These are phyloP conservation scores for Calephelis perditalis DNA, from an alignment of 2,888 invertebrate species.

Conservation along the genomic window DNA sequence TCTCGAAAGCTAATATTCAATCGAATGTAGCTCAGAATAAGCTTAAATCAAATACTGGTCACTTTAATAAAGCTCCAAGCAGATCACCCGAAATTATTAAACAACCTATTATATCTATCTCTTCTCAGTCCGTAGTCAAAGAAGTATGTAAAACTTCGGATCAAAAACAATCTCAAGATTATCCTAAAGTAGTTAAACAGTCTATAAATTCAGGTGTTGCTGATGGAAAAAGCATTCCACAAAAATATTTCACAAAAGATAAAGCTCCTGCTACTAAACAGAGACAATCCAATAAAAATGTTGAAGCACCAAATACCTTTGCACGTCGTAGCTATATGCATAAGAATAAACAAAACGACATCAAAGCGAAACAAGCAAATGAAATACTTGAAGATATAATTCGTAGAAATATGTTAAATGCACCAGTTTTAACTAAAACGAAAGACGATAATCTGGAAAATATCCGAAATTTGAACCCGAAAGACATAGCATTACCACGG, in stretches of 20 bases:
- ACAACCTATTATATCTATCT: conserved; percentile 1
- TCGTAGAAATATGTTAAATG: conserved; percentile 14
- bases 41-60: neutral
- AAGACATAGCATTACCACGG: conserved; percentile 30
- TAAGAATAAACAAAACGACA: conserved; percentile 54
- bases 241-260: conserved; percentile 2
- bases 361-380: conserved; percentile 37
- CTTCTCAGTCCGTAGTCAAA: neutral
- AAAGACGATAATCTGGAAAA: conserved; percentile 25
- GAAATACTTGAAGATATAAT: conserved; percentile 22
- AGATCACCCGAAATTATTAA: neutral
- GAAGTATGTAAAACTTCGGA: neutral
- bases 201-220: conserved; percentile 46
- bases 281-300: conserved; percentile 45
- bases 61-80: conserved; percentile 1
- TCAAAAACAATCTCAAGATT: conserved; percentile 33
- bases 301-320: conserved; percentile 59
- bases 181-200: conserved; percentile 50
- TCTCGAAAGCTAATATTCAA: neutral
- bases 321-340: conserved; percentile 64
- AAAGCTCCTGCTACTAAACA: conserved; percentile 35
- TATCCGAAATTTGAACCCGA: conserved; percentile 29
- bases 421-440: conserved; percentile 13
- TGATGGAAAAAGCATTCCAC: conserved; percentile 22
- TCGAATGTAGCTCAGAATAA: neutral